phyloP scores from a whole-genome alignment of 2,888 invertebrate genomes.

The Diarsia rubi region DNA sequence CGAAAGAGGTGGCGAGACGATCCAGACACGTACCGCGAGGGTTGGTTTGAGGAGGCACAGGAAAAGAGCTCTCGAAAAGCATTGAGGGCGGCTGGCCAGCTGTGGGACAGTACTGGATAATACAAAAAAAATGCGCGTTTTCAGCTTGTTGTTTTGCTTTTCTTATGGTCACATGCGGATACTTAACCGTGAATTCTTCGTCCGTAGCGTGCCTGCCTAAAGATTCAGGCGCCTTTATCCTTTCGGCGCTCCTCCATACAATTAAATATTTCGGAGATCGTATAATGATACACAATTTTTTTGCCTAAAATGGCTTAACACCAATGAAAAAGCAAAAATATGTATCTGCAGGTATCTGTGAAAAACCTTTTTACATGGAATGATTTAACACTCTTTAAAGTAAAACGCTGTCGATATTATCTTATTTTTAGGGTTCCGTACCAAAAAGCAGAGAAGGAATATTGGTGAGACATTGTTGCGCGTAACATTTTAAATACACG shows the following conservation, averaged over 20 bases:
- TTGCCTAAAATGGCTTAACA: background rate
- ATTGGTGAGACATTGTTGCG: constrained; percentile 9
- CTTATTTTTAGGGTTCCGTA: constrained; percentile 3
- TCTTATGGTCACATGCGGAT: background rate
- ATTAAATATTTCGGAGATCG: background rate
- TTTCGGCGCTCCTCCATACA: background rate
- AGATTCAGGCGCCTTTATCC: background rate
- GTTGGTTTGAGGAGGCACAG: too few species aligned
- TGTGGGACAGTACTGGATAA: too few species aligned
- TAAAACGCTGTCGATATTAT: background rate
- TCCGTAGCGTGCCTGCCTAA: background rate
- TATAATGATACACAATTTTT: background rate
- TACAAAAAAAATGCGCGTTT: background rate
- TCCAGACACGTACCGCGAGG: too few species aligned
- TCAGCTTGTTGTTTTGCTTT: background rate
- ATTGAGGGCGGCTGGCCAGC: too few species aligned
- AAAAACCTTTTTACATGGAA: background rate
- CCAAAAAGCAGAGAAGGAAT: background rate
- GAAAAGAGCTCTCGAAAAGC: too few species aligned
- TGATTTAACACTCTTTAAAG: background rate
- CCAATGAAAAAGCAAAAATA: background rate
- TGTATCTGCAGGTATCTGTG: background rate
- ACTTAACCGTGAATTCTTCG: background rate
- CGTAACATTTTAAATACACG: constrained; percentile 1
- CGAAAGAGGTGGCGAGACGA: background rate